A percentile compares a stretch with the other conserved stretches of the same genome.
phyloP scores from a whole-genome alignment of 2,888 invertebrate genomes.

The Biston stratarius region DNA sequence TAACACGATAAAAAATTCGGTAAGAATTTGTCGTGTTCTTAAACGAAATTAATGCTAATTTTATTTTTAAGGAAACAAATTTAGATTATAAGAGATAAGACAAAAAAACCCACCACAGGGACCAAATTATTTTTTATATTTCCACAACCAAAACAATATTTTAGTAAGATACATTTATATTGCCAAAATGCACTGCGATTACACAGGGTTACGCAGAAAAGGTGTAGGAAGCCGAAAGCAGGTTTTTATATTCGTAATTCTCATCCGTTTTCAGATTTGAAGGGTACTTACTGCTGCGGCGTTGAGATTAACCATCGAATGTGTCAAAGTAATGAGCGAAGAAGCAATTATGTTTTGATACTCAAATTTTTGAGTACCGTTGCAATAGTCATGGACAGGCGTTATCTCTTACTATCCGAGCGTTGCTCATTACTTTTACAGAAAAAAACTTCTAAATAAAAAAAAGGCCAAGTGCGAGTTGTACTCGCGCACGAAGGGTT shows the following conservation, averaged over 20 bases:
- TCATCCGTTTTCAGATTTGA: too few species aligned
- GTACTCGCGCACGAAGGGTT: too few species aligned
- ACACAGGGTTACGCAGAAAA: not conserved
- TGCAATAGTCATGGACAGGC: too few species aligned
- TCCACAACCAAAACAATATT: constrained; percentile 7
- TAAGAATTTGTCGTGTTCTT: not conserved
- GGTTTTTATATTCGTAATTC: not conserved
- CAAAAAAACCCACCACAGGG: constrained; percentile 10
- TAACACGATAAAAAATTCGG: not conserved
- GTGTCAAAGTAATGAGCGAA: too few species aligned
- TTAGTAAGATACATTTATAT: not conserved
- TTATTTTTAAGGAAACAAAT: constrained; percentile 1
- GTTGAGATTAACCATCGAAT: too few species aligned
- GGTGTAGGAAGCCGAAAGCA: not conserved
- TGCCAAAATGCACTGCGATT: constrained; percentile 2
- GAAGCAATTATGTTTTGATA: too few species aligned
- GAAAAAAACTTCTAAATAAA: too few species aligned
- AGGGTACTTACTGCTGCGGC: too few species aligned
- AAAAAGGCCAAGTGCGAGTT: too few species aligned
- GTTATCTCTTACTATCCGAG: too few species aligned
- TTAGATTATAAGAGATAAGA: not conserved
- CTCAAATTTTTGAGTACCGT: too few species aligned
- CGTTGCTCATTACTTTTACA: too few species aligned
- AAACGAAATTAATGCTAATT: not conserved
- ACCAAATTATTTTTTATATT: not conserved